phyloP scores from a whole-genome alignment of 2,888 invertebrate genomes.

The Drosophila paracracens region DNA sequence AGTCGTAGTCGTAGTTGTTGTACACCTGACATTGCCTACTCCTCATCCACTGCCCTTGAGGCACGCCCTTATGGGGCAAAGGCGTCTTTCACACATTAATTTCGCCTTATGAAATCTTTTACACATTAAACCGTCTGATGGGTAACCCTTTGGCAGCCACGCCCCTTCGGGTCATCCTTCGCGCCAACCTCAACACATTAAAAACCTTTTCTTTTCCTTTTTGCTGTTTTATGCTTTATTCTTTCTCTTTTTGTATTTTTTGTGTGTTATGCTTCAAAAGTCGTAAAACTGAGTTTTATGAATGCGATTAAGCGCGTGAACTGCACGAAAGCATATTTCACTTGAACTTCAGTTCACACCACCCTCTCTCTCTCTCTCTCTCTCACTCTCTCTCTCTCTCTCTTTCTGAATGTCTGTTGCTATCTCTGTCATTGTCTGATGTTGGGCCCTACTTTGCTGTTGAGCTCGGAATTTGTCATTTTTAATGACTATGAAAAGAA shows the following conservation, averaged over 20 bases:
- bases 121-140: conserved; percentile 58
- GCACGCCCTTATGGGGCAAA: conserved; percentile 26
- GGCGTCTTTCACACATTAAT: conserved; percentile 56
- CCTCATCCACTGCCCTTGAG: conserved; percentile 1
- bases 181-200: conserved; percentile 59
- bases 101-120: conserved; percentile 69
- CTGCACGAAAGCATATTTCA: conserved; percentile 75
- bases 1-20: not conserved
- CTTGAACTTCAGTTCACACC: conserved; percentile 27
- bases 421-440: conserved; percentile 14
- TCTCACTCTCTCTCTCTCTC: conserved; percentile 3
- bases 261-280: conserved; percentile 66
- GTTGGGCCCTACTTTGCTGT: conserved; percentile 61
- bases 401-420: not conserved
- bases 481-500: conserved; percentile 78
- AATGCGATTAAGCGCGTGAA: conserved; percentile 79
- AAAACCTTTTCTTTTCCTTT: conserved; percentile 43
- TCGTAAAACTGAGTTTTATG: conserved; percentile 79
- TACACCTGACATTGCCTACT: conserved; percentile 15
- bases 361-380: not conserved
- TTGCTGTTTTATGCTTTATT: not conserved
- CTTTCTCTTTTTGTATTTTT: not conserved
- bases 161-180: not conserved
- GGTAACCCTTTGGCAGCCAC: conserved; percentile 47
- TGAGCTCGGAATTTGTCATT: conserved; percentile 76